Evolutionary conservation across 2,113 vertebrate genomes (phyloP).

Genomic region (Marmota flaviventris): DNA sequence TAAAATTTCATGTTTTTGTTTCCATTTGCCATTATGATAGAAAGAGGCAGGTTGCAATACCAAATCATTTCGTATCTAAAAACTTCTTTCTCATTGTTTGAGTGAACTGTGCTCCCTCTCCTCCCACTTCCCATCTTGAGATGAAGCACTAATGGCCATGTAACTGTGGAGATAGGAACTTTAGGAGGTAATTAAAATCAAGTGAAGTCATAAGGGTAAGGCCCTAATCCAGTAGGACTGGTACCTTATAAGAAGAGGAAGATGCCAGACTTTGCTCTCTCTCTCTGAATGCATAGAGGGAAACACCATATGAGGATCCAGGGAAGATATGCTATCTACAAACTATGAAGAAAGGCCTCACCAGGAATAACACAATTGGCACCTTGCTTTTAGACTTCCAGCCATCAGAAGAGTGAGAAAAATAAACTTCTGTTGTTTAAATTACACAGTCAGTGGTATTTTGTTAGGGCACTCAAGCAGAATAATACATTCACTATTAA

Average conservation of each 20-base stretch:
- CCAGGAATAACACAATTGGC: background rate
- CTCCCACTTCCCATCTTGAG: background rate
- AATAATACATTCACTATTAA: background rate
- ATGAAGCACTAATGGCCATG: background rate
- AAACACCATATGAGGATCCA: background rate
- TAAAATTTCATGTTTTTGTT: background rate
- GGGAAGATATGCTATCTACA: background rate
- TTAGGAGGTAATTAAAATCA: background rate
- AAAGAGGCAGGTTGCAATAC: background rate
- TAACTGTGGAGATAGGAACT: background rate
- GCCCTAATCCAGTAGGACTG: background rate
- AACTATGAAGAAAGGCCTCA: background rate
- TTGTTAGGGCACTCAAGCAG: background rate
- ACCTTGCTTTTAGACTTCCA: background rate
- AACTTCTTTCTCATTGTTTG: background rate
- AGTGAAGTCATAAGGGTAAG: background rate
- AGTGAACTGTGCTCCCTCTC: background rate
- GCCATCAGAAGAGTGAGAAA: background rate
- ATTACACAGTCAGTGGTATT: background rate
- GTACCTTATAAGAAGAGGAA: background rate
- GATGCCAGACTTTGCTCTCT: too few relatives aligned
- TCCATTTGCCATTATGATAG: background rate
- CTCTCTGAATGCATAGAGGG: background rate
- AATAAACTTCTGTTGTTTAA: background rate
- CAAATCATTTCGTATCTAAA: background rate